phyloP scores from a whole-genome alignment of 2,113 vertebrate genomes.

The Pseudorasbora parva region DNA sequence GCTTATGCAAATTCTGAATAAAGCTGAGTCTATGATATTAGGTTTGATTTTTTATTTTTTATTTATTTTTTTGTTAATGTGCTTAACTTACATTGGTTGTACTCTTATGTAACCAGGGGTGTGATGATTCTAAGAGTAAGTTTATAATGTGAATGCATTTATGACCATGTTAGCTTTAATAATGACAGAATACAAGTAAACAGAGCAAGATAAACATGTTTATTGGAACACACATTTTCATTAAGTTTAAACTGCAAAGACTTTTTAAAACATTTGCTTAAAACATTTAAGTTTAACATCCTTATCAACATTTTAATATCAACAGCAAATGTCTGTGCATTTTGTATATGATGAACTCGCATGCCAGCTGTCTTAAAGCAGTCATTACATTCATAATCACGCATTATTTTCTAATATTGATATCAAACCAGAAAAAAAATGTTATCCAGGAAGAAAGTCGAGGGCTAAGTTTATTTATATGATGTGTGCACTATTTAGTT shows the following conservation, averaged over 20 bases:
- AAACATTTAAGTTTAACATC: background rate
- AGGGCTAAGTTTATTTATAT: too few relatives aligned
- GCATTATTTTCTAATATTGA: too few relatives aligned
- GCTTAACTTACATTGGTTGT: background rate
- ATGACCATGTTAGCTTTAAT: background rate
- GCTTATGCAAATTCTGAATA: background rate
- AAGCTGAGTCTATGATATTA: background rate
- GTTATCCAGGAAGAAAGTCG: too few relatives aligned
- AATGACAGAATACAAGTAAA: background rate
- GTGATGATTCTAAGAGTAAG: background rate
- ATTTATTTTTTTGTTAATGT: background rate
- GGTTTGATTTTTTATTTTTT: too few relatives aligned
- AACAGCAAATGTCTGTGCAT: background rate
- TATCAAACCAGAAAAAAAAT: too few relatives aligned
- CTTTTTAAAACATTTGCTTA: background rate
- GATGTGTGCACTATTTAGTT: too few relatives aligned
- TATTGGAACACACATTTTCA: background rate
- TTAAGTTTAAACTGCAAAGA: background rate
- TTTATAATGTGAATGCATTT: background rate
- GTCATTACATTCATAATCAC: background rate
- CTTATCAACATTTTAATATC: background rate
- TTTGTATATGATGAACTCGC: background rate
- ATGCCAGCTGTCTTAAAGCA: background rate
- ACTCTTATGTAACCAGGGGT: background rate
- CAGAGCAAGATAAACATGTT: background rate